Evolutionary conservation across 2,113 vertebrate genomes (phyloP).

Genomic region (Blennius ocellaris): DNA sequence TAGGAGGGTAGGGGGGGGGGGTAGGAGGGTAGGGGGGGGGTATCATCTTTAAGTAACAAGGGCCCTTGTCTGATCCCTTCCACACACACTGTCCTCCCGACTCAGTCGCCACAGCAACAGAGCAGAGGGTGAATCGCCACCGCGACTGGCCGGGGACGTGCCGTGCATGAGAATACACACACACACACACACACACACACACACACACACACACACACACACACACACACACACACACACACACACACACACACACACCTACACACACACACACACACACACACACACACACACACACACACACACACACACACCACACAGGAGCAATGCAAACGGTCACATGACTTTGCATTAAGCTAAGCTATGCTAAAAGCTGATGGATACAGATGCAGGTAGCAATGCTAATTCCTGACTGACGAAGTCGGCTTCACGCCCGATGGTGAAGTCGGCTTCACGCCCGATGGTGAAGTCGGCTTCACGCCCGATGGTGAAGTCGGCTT

Average conservation of each 20-base stretch:
- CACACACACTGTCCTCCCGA: conserved; percentile 56
- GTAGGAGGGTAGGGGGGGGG: conserved; percentile 19
- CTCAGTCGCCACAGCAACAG: conserved; percentile 85
- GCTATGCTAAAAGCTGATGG: too few relatives aligned
- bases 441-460: too few relatives aligned
- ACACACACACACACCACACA: too few relatives aligned
- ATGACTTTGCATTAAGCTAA: too few relatives aligned
- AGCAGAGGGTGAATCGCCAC: conserved; percentile 78
- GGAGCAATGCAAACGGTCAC: too few relatives aligned
- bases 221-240: conserved; percentile 11
- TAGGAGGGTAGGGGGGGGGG: conserved; percentile 23
- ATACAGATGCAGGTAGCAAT: too few relatives aligned
- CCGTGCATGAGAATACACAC: conserved; percentile 79
- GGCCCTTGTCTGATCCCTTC: conserved; percentile 72
- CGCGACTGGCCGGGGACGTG: conserved; percentile 81
- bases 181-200: conserved; percentile 7
- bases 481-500: too few relatives aligned
- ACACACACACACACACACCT: conserved; percentile 3
- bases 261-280: conserved; percentile 22
- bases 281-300: conserved; percentile 2
- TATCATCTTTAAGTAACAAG: conserved; percentile 61
- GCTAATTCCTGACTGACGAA: too few relatives aligned
- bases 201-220: conserved; percentile 3
- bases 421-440: too few relatives aligned
- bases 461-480: too few relatives aligned